Evolutionary conservation across 2,888 invertebrate species (phyloP).

Genomic region (Timema cristinae): DNA sequence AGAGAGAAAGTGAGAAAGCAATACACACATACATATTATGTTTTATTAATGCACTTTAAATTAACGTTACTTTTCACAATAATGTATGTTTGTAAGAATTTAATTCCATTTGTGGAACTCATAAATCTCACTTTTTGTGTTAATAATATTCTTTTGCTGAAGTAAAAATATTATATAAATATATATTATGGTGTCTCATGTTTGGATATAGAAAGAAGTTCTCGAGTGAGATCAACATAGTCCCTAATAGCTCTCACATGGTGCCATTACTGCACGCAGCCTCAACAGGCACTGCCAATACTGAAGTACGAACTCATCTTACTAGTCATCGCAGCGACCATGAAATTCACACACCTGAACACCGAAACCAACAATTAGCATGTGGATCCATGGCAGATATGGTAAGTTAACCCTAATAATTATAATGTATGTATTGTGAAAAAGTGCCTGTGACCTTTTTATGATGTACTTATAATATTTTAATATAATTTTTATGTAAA

Average conservation of each 20-base stretch:
- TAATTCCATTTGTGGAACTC: no score
- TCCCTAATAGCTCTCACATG: conserved; percentile 38
- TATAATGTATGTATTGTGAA: no score
- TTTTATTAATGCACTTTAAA: no score
- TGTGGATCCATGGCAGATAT: conserved; percentile 15
- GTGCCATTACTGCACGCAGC: conserved; percentile 27
- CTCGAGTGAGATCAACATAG: conserved; percentile 56
- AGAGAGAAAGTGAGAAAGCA: no score
- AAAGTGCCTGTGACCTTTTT: no score
- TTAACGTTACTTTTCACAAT: no score
- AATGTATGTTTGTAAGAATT: no score
- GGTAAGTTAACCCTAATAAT: conserved; percentile 3
- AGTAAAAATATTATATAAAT: background rate
- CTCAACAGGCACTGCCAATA: conserved; percentile 16
- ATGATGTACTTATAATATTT: no score
- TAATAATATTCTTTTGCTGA: background rate
- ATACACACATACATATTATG: no score
- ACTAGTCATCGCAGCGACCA: conserved; percentile 58
- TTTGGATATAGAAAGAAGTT: conserved; percentile 51
- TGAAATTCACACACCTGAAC: conserved; percentile 60
- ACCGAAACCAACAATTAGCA: conserved; percentile 45
- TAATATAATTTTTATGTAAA: no score
- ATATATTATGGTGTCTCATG: background rate
- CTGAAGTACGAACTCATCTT: conserved; percentile 38
- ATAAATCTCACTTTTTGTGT: no score